Base-by-base conservation (phyloP, 2,797 vertebrate species). In the Hemibagrus guttatus region DNA sequence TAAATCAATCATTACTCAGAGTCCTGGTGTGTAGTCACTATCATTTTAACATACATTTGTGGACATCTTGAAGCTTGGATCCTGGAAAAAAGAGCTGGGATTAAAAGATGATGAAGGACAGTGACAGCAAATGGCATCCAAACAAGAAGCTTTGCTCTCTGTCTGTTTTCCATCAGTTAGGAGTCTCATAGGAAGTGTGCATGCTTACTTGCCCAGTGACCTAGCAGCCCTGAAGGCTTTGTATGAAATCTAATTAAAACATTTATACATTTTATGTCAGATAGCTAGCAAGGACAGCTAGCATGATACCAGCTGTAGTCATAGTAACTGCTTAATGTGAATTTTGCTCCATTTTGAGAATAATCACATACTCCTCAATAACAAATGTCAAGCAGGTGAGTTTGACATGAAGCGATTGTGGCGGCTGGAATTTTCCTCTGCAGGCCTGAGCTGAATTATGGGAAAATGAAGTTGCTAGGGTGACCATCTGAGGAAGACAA, bases 391-490 rank as follows among this genome's bases (percentile, higher is more conserved):
- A 74, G 86, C 82, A 89, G 88, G 88, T 89, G 63, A 71, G n/a
- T 86, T 64, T 88, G 80, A 89, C 71, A 79, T 59, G 26, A 74
- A 88, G 85, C 56, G 74, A 84, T 76, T 0, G 13, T 39, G 86
- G 87, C 49, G 28, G n/a, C 74, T 89, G 87, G 89, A 87, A 87
- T 90, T 83, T 89, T 76, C 87, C 88, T 88, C 86, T 6, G 7
- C 46, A 39, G 80, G 59, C 69, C n/a, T 68, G 64, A 46, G 49
- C 58, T 74, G 82, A 90, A 87, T 86, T 84, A 85, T 82, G 69
- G 72, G 64, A 68, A 85, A 80, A 66, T 39, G 11, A 59, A 61
- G 81, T 86, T 81, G 81, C 85, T 63, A 84, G 56, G 79, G 81
- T 49, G 58, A 87, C 3, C 13, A 63, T 17, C 69, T 4, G 31